Conservation (phyloP, 2,888 invertebrate genomes). For the Lithophane semibrunnea region DNA sequence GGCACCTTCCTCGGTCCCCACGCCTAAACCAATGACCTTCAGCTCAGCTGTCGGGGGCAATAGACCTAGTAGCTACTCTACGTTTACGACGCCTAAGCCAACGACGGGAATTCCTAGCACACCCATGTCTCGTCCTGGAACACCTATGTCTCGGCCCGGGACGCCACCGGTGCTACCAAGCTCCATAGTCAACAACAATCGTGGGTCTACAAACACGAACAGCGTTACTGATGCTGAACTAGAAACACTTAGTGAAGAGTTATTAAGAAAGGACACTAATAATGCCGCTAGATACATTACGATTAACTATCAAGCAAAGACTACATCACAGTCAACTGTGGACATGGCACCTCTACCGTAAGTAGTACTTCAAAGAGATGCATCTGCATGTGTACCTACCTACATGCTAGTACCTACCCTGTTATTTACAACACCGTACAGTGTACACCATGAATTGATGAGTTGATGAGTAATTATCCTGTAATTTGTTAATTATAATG, state of each 20-base stretch:
- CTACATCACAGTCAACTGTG: slow-evolving; percentile 92
- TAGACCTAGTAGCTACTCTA: slow-evolving; percentile 64
- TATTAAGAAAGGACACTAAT: slow-evolving; percentile 93
- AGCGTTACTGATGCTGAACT: slow-evolving; percentile 91
- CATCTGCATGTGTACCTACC: neutral
- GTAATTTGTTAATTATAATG: slow-evolving; percentile 21
- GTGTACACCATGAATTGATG: neutral
- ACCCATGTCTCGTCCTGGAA: slow-evolving; percentile 60
- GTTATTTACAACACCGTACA: neutral
- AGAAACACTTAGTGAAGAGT: slow-evolving; percentile 92
- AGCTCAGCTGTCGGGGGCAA: slow-evolving; percentile 81
- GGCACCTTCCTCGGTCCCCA: slow-evolving; percentile 47
- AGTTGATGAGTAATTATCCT: slow-evolving; percentile 22
- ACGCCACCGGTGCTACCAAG: slow-evolving; percentile 83
- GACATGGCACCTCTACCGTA: slow-evolving; percentile 95
- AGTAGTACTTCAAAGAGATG: slow-evolving; percentile 76
- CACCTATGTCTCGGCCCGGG: slow-evolving; percentile 67
- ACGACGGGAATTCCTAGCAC: slow-evolving; percentile 64
- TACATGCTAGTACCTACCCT: neutral
- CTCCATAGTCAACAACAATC: slow-evolving; percentile 84
- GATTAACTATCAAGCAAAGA: slow-evolving; percentile 94
- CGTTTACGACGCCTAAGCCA: slow-evolving; percentile 69
- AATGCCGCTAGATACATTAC: slow-evolving; percentile 93
- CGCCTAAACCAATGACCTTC: slow-evolving; percentile 79
- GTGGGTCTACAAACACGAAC: slow-evolving; percentile 73